Conservation (phyloP, 2,797 vertebrate genomes). For the Potorous gilbertii region DNA sequence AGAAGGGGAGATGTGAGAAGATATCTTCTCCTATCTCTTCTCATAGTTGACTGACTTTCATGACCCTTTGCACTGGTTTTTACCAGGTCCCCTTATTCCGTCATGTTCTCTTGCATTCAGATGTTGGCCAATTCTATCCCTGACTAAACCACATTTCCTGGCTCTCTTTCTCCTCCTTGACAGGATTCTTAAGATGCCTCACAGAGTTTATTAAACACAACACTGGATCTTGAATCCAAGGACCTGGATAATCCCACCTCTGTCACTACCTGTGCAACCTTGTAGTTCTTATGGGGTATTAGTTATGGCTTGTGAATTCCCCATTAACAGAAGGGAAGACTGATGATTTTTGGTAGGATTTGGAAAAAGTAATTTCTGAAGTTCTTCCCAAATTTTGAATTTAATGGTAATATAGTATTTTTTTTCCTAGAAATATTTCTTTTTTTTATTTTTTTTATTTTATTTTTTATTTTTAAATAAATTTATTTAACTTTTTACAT, state of each 20-base stretch:
- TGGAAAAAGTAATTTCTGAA: not conserved
- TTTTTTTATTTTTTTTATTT: too few species aligned
- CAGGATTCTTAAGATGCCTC: not conserved
- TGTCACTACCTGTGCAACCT: not conserved
- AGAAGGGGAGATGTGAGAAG: not conserved
- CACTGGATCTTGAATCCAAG: not conserved
- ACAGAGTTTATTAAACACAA: not conserved
- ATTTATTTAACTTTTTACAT: too few species aligned
- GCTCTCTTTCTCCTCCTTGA: not conserved
- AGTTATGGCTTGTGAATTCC: not conserved
- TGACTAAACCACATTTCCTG: not conserved
- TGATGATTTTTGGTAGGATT: not conserved
- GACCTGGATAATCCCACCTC: not conserved
- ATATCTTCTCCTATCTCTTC: not conserved
- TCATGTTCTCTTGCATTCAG: not conserved
- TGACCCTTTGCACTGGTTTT: not conserved
- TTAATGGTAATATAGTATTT: not conserved
- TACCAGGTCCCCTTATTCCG: not conserved
- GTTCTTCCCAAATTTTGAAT: not conserved
- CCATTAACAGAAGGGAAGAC: not conserved
- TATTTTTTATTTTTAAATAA: too few species aligned
- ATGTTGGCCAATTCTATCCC: not conserved
- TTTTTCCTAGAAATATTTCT: too few species aligned
- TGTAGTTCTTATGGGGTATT: not conserved
- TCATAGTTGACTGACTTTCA: not conserved